Percentiles rank a stretch among this genome's conserved stretches.
Conservation (phyloP, 2,888 invertebrate species). For the Tanytarsus gracilentus region DNA sequence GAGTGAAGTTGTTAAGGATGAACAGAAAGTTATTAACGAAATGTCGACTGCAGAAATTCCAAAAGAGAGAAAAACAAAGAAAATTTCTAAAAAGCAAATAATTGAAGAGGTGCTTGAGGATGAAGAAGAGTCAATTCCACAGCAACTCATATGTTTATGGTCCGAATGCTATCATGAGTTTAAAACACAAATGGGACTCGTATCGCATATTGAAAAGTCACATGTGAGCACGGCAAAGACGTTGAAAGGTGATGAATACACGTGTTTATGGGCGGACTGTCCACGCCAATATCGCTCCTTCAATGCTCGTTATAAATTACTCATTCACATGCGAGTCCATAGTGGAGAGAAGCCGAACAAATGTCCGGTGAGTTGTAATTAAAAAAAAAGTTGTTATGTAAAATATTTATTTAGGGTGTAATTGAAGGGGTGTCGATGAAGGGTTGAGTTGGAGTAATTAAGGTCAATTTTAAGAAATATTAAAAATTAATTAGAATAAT, state of each 20-base stretch:
- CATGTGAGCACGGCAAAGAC: slow-evolving; percentile 82
- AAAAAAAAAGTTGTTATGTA: not conserved
- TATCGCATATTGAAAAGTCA: slow-evolving; percentile 72
- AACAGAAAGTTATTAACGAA: slow-evolving; percentile 9
- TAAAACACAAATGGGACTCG: slow-evolving; percentile 67
- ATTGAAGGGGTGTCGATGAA: not conserved
- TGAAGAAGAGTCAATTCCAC: not conserved
- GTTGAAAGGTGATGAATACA: slow-evolving; percentile 81
- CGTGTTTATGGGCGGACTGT: slow-evolving; percentile 91
- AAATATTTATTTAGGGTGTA: not conserved
- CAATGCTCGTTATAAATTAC: slow-evolving; percentile 93
- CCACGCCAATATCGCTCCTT: slow-evolving; percentile 81
- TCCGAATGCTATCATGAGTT: slow-evolving; percentile 73
- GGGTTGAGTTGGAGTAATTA: not conserved
- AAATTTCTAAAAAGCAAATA: slow-evolving; percentile 31
- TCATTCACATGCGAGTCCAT: slow-evolving; percentile 95
- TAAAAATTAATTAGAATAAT: no score
- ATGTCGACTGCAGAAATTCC: not conserved
- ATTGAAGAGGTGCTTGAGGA: slow-evolving; percentile 36
- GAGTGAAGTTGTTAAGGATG: not conserved
- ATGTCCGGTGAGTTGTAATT: slow-evolving; percentile 72
- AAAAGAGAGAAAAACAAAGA: not conserved
- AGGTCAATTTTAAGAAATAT: no score
- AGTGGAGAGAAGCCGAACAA: slow-evolving; percentile 97
- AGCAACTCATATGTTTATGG: slow-evolving; percentile 61